These are phyloP conservation scores for Pollenia angustigena DNA, from an alignment of 2,888 invertebrate genomes.

Conservation along the genomic window DNA sequence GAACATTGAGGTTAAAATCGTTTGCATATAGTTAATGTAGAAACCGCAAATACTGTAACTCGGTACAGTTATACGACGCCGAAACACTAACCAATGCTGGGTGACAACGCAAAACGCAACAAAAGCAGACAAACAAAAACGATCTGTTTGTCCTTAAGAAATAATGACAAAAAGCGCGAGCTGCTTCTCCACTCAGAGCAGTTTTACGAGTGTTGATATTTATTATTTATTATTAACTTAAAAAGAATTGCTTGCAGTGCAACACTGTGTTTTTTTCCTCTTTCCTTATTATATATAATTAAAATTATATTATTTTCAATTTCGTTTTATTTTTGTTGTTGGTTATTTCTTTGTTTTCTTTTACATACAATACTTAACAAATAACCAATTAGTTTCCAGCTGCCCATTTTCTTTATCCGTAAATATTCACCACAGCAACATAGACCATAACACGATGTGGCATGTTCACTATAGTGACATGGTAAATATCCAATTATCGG, in stretches of 20 bases:
- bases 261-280: slow-evolving; percentile 26
- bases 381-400: slow-evolving; percentile 50
- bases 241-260: slow-evolving; percentile 64
- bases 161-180: too few relatives aligned
- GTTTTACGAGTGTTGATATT: too few relatives aligned
- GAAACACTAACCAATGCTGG: too few relatives aligned
- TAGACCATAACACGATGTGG: slow-evolving; percentile 9
- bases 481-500: slow-evolving; percentile 59
- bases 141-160: too few relatives aligned
- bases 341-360: slow-evolving; percentile 5
- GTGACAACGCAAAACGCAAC: too few relatives aligned
- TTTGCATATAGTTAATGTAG: too few relatives aligned
- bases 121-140: too few relatives aligned
- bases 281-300: slow-evolving; percentile 27
- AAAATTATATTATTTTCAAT: slow-evolving; percentile 42
- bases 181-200: too few relatives aligned
- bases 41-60: too few relatives aligned
- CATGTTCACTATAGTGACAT: slow-evolving; percentile 33
- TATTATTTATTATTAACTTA: slow-evolving; percentile 59
- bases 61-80: too few relatives aligned
- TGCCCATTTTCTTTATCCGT: slow-evolving; percentile 15
- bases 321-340: slow-evolving; percentile 24
- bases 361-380: slow-evolving; percentile 43
- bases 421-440: slow-evolving; percentile 34
- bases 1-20: too few relatives aligned